phyloP scores from a whole-genome alignment of 2,888 invertebrate genomes.

The Drosophila nr. fundita region DNA sequence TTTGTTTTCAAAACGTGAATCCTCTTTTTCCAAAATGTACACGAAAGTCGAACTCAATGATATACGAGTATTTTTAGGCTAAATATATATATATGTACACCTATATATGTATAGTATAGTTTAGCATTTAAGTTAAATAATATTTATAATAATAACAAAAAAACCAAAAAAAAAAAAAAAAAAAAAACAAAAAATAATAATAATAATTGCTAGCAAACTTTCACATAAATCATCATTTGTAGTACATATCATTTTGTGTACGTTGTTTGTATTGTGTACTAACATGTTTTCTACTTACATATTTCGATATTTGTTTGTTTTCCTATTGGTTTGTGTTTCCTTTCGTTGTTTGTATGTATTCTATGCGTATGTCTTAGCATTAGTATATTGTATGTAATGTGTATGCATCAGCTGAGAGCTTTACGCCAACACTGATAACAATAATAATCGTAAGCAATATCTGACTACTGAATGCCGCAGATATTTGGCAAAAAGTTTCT shows the following conservation, averaged over 20 bases:
- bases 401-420: conserved; percentile 34
- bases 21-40: conserved; percentile 10
- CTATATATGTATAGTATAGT: conserved; percentile 36
- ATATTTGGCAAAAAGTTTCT: conserved; percentile 9
- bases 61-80: conserved; percentile 40
- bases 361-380: conserved; percentile 6
- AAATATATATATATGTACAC: conserved; percentile 25
- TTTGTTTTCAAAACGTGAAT: not conserved
- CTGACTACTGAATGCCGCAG: conserved; percentile 18
- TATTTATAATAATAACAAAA: conserved; percentile 18
- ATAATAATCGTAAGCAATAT: conserved; percentile 9
- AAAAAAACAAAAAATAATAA: not conserved
- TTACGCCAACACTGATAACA: not conserved
- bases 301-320: conserved; percentile 6
- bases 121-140: conserved; percentile 42
- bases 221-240: conserved; percentile 33
- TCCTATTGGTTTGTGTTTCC: not conserved
- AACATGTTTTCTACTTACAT: conserved; percentile 3
- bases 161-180: too few species aligned
- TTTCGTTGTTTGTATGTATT: conserved; percentile 7
- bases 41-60: conserved; percentile 10
- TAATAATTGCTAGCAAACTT: conserved; percentile 25
- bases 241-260: conserved; percentile 34
- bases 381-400: conserved; percentile 31
- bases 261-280: conserved; percentile 41